Conservation (phyloP, 2,113 vertebrate species). For the Physeter macrocephalus region DNA sequence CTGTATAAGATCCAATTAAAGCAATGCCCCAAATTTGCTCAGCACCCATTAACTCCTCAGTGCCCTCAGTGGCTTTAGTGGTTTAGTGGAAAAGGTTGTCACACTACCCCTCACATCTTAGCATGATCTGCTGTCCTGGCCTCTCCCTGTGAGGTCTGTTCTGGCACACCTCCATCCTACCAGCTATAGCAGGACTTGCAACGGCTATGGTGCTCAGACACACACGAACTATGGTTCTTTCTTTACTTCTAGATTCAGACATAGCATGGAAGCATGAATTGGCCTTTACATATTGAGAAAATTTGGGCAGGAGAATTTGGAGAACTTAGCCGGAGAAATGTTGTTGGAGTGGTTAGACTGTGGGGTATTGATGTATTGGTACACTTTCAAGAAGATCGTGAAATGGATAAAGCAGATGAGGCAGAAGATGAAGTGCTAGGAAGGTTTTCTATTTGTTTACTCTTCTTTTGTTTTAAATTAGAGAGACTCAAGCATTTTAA, state of each 20-base stretch:
- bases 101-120: background rate
- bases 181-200: fast-evolving
- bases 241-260: background rate
- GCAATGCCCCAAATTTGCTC: background rate
- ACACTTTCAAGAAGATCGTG: background rate
- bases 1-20: background rate
- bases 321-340: background rate
- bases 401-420: background rate
- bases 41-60: background rate
- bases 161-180: fast-evolving
- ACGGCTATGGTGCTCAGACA: background rate
- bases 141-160: background rate
- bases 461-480: background rate
- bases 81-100: background rate
- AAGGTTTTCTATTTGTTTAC: background rate
- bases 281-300: background rate
- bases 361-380: background rate
- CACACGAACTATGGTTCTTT: background rate
- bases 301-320: background rate
- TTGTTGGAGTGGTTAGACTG: background rate
- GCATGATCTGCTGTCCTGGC: background rate
- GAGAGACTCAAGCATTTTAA: background rate
- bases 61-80: background rate
- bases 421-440: background rate
- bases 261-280: background rate